Base-by-base conservation (phyloP, 2,888 invertebrate genomes). In the Maniola hyperantus region DNA sequence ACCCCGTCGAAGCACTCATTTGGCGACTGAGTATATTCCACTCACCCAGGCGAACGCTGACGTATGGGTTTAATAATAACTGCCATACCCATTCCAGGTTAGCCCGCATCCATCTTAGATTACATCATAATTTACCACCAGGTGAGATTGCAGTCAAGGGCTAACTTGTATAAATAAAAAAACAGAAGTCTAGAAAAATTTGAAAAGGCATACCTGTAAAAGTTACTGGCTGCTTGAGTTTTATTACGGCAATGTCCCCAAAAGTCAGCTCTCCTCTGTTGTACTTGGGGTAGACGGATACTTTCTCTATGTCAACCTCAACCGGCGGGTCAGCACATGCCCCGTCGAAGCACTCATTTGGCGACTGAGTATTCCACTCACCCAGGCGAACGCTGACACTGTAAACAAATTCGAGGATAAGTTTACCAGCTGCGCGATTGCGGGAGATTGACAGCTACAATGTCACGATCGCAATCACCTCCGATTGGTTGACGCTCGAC, bases 11-110 rank as follows among this genome's bases (percentile, higher is more conserved):
- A 68, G 76, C 94, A 83, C 75, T 88, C 81, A 2, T 34, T 66
- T 6, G 74, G 76, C 0, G 82, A 82, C 62, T 74, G 77, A 59
- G 80, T n/a, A n/a, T 73, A 72, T 89, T 84, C 78, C 95, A 93
- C 71, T 95, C 96, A 2, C 96, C 96, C 44, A 96, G 83, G 39
- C 95, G 91, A 11, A 95, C 93, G 39, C 93, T 93, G 61, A 91
- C 81, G n/a, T 26, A 26, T 26, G 26, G 26, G 26, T 26, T 26
- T 26, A 26, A 26, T 26, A 4, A 26, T 2, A 26, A 2, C 4
- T 26, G 26, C 26, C 26, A 26, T 26, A 26, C 26, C 26, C 26
- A 1, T 26, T 26, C 26, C 1, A 26, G 26, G 26, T 26, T 4
- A 26, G 26, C 26, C 26, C 26, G 26, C 26, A 2, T 26, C 26